Evolutionary conservation across 2,888 invertebrate genomes (phyloP).

Genomic region (Platycnemis pennipes): DNA sequence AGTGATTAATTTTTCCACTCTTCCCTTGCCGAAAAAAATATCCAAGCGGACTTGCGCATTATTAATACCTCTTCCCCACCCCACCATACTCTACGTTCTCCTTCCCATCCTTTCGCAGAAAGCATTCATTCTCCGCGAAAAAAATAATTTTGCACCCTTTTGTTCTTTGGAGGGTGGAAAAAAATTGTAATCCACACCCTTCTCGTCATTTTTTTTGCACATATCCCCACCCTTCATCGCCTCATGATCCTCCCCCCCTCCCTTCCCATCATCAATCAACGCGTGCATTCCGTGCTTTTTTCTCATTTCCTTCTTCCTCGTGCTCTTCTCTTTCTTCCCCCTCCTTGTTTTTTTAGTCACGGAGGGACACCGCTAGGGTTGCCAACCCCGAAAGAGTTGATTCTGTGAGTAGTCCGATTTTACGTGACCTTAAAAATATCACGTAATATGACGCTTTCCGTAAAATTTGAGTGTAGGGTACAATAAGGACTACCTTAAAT

Average conservation of each 20-base stretch:
- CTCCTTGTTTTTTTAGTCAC: too few relatives aligned
- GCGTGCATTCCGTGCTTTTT: background rate
- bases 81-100: background rate
- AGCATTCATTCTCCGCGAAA: constrained; percentile 25
- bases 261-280: background rate
- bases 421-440: too few relatives aligned
- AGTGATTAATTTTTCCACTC: background rate
- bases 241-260: background rate
- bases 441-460: too few relatives aligned
- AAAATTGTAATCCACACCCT: background rate
- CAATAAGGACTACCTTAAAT: too few relatives aligned
- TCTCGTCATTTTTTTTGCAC: background rate
- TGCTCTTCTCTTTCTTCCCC: background rate
- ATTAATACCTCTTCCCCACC: background rate
- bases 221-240: background rate
- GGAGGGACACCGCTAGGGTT: too few relatives aligned
- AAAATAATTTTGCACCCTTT: background rate
- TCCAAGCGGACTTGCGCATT: background rate
- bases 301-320: background rate
- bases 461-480: too few relatives aligned
- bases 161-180: constrained; percentile 33
- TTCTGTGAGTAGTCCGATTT: too few relatives aligned
- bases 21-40: background rate
- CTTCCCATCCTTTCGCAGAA: background rate
- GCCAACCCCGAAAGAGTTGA: too few relatives aligned